Evolutionary conservation across 2,888 invertebrate species (phyloP).

Genomic region (Stegophylla sp.): DNA sequence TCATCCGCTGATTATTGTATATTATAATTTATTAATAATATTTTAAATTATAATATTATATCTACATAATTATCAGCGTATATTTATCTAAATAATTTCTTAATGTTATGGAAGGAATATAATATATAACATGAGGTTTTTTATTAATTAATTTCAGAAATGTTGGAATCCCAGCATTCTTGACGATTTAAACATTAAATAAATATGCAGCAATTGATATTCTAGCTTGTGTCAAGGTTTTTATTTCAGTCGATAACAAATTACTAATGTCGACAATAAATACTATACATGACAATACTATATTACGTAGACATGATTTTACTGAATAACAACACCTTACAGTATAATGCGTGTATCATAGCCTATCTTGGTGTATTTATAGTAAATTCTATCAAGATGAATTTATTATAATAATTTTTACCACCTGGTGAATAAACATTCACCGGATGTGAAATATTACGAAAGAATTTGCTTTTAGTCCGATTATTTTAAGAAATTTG

Average conservation of each 20-base stretch:
- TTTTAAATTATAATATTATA: neutral
- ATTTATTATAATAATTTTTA: too few species aligned
- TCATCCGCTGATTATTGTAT: neutral
- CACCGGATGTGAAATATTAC: too few species aligned
- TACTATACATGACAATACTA: neutral
- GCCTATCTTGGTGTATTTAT: neutral
- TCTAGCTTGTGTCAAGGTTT: neutral
- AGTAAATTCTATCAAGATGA: neutral
- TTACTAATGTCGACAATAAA: neutral
- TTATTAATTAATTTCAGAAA: neutral
- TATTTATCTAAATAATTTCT: neutral
- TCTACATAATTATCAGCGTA: neutral
- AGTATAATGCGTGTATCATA: neutral
- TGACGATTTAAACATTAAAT: neutral
- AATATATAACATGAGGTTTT: too few species aligned
- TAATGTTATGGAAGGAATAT: too few species aligned
- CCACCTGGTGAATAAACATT: too few species aligned
- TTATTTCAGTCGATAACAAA: neutral
- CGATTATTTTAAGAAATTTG: neutral
- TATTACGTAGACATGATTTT: neutral
- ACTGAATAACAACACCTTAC: neutral
- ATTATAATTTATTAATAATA: neutral
- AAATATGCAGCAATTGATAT: neutral
- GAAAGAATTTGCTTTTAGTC: neutral
- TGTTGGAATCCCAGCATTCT: neutral